Evolutionary conservation across 1,140 invertebrate species (phyloP), one percentile per base, ranked within the genome.

Genomic region (Lanistes nyassanus): DNA sequence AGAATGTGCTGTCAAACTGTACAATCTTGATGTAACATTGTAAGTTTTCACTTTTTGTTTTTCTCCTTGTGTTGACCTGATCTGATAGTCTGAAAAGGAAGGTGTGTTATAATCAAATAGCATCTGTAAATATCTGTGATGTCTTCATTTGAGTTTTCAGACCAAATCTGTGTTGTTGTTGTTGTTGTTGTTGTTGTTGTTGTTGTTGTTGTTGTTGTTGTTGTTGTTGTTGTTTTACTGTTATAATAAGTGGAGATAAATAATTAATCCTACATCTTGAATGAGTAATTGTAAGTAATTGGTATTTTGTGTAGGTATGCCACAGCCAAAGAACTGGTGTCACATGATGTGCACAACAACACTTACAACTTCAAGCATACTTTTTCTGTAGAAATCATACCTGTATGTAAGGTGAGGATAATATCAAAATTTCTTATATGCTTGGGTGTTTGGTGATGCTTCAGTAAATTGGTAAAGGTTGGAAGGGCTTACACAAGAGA

Each of bases 271-370:
- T n/a, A n/a, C n/a, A n/a, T n/a, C n/a, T n/a, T n/a, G n/a, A n/a
- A n/a, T n/a, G n/a, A n/a, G n/a, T n/a, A 11, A 53, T 23, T 53
- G 51, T 53, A 53, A 53, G 13, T 23, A 13, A 23, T 13, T 23
- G 51, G 13, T 3, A 56, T 74, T 66, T 77, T 62, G 74, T 93
- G 93, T 83, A 94, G 94, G 85, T 94, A 94, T 87, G 93, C 94
- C 76, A 94, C 95, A 82, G 97, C 97, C 0, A 97, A 99, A 88
- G 97, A 98, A 85, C 91, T 99, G 19, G 95, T 99, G 80, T 99
- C 98, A 2, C 98, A 99, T 86, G 98, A 99, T 90, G 95, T 96
- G 47, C 96, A 97, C 87, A 99, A 94, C 86, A 99, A 99, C 86
- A 93, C 94, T 51, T 99, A 96, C 89, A 99, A 99, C 89, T 99